Evolutionary conservation across 2,113 vertebrate genomes (phyloP).

Genomic region (Orthonyx spaldingii): DNA sequence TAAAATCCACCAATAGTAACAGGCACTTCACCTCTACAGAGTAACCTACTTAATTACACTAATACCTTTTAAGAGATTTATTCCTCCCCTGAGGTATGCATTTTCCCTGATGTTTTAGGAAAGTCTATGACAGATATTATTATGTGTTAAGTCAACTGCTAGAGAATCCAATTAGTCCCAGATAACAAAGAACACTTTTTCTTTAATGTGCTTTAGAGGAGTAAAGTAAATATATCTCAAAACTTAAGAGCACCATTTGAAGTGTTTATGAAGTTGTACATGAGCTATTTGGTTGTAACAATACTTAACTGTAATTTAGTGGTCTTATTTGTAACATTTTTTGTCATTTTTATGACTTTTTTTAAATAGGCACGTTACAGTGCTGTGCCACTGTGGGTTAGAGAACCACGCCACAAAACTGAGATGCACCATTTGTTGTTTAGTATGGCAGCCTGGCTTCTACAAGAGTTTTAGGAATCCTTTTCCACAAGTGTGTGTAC

Average conservation of each 20-base stretch:
- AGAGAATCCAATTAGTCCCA: background rate
- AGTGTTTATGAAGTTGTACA: slow-evolving; percentile 38
- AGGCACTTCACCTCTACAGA: background rate
- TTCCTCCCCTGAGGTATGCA: background rate
- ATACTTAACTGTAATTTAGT: background rate
- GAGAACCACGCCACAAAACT: background rate
- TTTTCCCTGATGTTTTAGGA: slow-evolving; percentile 22
- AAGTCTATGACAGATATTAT: slow-evolving; percentile 5
- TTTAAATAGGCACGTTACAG: background rate
- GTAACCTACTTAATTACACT: background rate
- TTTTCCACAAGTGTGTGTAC: background rate
- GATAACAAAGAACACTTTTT: slow-evolving; percentile 41
- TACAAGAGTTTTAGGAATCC: background rate
- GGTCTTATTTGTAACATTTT: background rate
- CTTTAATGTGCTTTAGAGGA: slow-evolving; percentile 10
- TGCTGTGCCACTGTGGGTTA: background rate
- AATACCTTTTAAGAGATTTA: slow-evolving; percentile 33
- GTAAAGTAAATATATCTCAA: slow-evolving; percentile 42
- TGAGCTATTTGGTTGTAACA: background rate
- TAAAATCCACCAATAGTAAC: background rate
- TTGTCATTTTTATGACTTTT: background rate
- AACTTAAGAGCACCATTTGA: slow-evolving; percentile 21
- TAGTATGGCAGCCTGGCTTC: background rate
- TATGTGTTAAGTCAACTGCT: slow-evolving; percentile 24
- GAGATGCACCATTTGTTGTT: background rate